Evolutionary conservation across 1,140 invertebrate genomes (phyloP).

Genomic region (Pantala flavescens): DNA sequence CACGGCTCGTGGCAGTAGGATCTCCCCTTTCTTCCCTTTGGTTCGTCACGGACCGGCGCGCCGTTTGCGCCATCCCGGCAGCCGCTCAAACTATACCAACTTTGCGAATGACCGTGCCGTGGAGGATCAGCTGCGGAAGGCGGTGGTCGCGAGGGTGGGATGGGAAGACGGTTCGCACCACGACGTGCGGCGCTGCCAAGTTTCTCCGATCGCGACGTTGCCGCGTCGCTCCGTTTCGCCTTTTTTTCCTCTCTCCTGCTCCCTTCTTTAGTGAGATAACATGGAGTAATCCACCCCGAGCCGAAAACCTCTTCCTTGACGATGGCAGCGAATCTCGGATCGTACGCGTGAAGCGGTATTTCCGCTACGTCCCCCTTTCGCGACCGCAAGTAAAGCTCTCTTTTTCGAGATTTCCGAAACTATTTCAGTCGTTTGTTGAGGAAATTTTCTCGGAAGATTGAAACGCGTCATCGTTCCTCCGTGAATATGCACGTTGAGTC

Average conservation of each 20-base stretch:
- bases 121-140: conserved; percentile 17
- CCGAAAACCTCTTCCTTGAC: neutral
- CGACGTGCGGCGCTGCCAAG: conserved; percentile 26
- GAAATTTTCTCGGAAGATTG: no score
- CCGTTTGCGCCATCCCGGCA: conserved; percentile 31
- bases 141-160: conserved; percentile 23
- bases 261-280: conserved; percentile 5
- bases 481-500: no score
- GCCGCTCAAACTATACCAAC: conserved; percentile 21
- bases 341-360: no score
- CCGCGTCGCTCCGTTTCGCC: conserved; percentile 32
- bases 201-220: conserved; percentile 45
- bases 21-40: conserved; percentile 27
- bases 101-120: neutral
- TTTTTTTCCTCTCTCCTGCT: conserved; percentile 14
- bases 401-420: no score
- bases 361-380: no score
- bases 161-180: conserved; percentile 19
- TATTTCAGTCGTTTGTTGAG: no score
- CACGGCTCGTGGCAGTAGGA: conserved; percentile 29
- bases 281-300: neutral
- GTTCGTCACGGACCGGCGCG: conserved; percentile 39
- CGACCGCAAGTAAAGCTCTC: no score
- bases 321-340: no score
- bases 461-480: no score